Percentiles rank a stretch among this genome's conserved stretches.
Evolutionary conservation across 1,140 invertebrate species (phyloP).

Genomic region (Batillaria attramentaria): DNA sequence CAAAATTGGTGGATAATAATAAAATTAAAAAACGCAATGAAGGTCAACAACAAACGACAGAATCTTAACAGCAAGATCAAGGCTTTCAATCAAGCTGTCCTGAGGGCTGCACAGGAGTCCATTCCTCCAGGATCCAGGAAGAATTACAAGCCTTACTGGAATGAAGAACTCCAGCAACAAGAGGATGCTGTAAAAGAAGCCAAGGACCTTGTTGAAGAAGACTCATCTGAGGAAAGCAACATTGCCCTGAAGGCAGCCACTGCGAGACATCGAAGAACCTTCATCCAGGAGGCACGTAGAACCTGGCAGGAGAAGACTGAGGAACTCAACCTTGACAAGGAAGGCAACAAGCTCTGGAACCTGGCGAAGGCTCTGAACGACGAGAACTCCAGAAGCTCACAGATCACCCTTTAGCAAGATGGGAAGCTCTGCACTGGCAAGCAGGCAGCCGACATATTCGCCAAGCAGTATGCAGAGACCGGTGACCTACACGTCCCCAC

Average conservation of each 20-base stretch:
- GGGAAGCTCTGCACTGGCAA: neutral
- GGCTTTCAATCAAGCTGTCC: conserved; percentile 16
- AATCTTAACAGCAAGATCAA: neutral
- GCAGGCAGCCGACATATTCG: neutral
- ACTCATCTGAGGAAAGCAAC: conserved; percentile 18
- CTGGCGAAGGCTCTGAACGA: neutral
- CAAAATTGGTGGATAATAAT: no score
- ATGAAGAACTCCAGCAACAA: neutral
- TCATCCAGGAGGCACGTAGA: conserved; percentile 5
- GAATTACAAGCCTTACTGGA: conserved; percentile 31
- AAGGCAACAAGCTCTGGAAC: neutral
- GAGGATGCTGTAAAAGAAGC: neutral
- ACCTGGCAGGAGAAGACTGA: conserved; percentile 12
- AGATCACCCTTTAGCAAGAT: neutral
- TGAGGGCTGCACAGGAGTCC: conserved; percentile 18
- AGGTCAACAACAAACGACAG: neutral
- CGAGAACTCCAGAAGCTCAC: neutral
- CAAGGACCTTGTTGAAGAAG: neutral
- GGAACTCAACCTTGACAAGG: neutral
- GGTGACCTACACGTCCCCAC: neutral
- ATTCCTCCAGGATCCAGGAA: conserved; percentile 22
- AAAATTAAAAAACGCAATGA: no score
- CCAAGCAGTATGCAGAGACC: neutral
- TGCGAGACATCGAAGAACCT: neutral
- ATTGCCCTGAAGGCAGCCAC: conserved; percentile 8